Evolutionary conservation across 2,113 vertebrate genomes (phyloP), one percentile per base, ranked within the genome.

Genomic region (Murina feae): DNA sequence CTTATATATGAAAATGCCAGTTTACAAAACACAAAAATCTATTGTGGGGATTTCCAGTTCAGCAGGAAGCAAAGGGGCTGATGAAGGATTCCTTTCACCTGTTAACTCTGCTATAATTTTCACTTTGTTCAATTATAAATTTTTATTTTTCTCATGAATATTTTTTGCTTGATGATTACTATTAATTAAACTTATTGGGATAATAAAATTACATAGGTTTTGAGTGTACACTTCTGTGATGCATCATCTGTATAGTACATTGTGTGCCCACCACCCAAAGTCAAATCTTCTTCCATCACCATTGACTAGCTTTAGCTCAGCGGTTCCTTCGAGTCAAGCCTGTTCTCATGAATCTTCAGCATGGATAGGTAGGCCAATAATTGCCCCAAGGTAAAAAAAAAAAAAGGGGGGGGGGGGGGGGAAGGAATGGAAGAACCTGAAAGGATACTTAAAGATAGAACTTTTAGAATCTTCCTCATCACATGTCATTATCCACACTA

Each of bases 11-110:
- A 91, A 91, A 80, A 90, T 21, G 5, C 5, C n/a, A 87, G 2
- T 86, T 93, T 66, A 86, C 5, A 94, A 91, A 96, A 71, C 30
- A 93, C 18, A 53, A 49, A 84, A 80, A 75, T 63, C 6, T 8
- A 71, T 44, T n/a, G 47, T 42, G 55, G 51, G 53, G 9, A 92
- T 90, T 94, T 96, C n/a, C 44, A 81, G 58, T 93, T 94, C 44
- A 85, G 63, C 80, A 76, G 51, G 42, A 92, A 93, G 79, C 35
- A 76, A 78, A 83, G 23, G 16, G 23, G 5, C 65, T 60, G 17
- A 89, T 39, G 47, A 47, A 28, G 30, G 76, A 25, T 72, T 74
- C 60, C 37, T 51, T 80, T 88, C 30, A 44, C 17, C 39, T 37
- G 13, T 55, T 84, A 86, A 47, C 5, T 47, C 23, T 87, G 79